Percentiles rank a stretch among this genome's conserved stretches.
Conservation (phyloP, 2,888 invertebrate genomes). For the Campoplex capitator region DNA sequence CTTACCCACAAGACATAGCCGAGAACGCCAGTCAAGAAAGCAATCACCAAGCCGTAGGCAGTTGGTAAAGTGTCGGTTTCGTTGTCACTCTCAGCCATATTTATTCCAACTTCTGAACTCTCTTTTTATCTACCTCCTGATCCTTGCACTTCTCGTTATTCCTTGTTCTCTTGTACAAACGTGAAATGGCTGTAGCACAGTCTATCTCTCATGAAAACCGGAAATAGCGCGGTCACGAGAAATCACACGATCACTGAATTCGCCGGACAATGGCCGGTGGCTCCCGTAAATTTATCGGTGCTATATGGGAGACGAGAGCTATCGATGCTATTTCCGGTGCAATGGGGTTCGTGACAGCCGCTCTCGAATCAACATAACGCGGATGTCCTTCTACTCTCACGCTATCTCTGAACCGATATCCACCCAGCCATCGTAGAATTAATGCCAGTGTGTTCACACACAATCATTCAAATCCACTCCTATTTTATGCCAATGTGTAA, state of each 20-base stretch:
- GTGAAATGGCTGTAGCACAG: not conserved
- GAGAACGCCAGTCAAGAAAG: conserved; percentile 80
- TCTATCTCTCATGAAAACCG: conserved; percentile 20
- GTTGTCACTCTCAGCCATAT: conserved; percentile 73
- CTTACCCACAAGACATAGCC: conserved; percentile 83
- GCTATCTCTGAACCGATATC: conserved; percentile 41
- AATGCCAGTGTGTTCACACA: not conserved
- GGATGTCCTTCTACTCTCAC: conserved; percentile 24
- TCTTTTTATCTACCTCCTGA: not conserved
- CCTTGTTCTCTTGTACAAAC: not conserved
- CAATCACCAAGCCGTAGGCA: conserved; percentile 82
- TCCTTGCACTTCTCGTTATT: not conserved
- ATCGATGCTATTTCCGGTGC: conserved; percentile 51
- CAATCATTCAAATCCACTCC: not conserved
- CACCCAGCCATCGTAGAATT: conserved; percentile 16
- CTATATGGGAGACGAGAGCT: conserved; percentile 13
- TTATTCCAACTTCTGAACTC: conserved; percentile 35
- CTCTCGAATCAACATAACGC: conserved; percentile 48
- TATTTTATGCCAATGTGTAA: not conserved
- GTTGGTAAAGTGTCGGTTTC: conserved; percentile 80
- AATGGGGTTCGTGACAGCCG: conserved; percentile 52
- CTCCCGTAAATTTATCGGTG: conserved; percentile 60
- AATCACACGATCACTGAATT: conserved; percentile 64
- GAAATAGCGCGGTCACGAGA: conserved; percentile 55
- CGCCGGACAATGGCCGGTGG: conserved; percentile 49